Evolutionary conservation across 2,888 invertebrate species (phyloP), one percentile per base, ranked within the genome.

Genomic region (Eristalinus sepulchralis): DNA sequence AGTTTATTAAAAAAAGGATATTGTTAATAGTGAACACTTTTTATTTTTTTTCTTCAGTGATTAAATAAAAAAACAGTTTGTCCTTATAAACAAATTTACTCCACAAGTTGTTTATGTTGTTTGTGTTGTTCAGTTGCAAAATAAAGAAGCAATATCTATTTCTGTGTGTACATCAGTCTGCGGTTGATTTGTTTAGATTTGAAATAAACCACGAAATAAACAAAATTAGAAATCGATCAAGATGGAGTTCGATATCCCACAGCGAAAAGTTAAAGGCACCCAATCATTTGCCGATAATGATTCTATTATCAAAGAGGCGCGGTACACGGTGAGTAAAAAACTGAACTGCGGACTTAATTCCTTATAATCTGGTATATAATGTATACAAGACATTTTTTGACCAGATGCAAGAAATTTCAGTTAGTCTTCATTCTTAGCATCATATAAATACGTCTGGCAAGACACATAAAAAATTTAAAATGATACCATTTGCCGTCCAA

Each of bases 271-370:
- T 78, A 90, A 91, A 80, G 91, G 88, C 88, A 89, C 89, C 47
- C 88, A 89, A 83, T 88, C 89, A 59, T 90, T 90, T 83, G 88
- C 89, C 24, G 89, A 89, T 75, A 90, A 90, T 88, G 90, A 90
- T 84, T 89, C 89, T 68, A 89, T 89, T 70, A 91, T 91, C 88
- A 90, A 91, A 79, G 91, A 92, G 62, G 88, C 91, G 72, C 88
- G 92, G 88, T 92, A 91, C 88, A 91, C 91, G 90, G 92, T 92
- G 90, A 92, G 92, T 91, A 79, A 11, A 36, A 2, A 31, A n/a
- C n/a, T n/a, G 39, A 64, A 57, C 22, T 39, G 8, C n/a, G 6
- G 11, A 11, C 11, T 33, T 33, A 27, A 27, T 27, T 57, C 24
- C 22, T 22, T 57, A 24, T 11, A 9, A 57, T 24, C 5, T 57